Conservation (phyloP, 2,113 vertebrate genomes). For the Paramisgurnus dabryanus region DNA sequence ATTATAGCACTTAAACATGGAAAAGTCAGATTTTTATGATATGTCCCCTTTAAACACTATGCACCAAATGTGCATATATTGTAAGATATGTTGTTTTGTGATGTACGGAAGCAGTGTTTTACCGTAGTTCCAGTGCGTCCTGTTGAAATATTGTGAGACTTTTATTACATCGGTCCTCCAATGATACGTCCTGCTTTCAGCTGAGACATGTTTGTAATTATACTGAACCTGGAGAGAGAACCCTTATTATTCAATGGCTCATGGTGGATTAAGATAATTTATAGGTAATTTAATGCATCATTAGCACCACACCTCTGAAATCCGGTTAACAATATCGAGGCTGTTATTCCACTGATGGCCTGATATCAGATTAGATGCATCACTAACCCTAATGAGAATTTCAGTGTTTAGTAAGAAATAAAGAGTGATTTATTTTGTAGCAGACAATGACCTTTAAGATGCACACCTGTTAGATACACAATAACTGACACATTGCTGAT, state of each 20-base stretch:
- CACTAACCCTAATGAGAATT: conserved; percentile 18
- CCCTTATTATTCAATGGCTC: not conserved
- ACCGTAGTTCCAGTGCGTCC: conserved; percentile 37
- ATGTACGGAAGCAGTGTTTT: not conserved
- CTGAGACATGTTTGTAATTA: not conserved
- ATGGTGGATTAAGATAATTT: not conserved
- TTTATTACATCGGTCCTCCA: conserved; percentile 10
- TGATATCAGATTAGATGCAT: not conserved
- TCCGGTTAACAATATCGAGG: not conserved
- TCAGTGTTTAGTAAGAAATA: not conserved
- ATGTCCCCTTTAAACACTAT: too few relatives aligned
- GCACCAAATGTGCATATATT: not conserved
- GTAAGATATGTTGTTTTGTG: too few relatives aligned
- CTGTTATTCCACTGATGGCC: conserved; percentile 9
- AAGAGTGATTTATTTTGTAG: not conserved
- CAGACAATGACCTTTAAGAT: not conserved
- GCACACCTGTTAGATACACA: conserved; percentile 28
- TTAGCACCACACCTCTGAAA: conserved; percentile 31
- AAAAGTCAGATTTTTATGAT: too few relatives aligned
- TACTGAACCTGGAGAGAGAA: not conserved
- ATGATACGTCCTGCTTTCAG: conserved; percentile 8
- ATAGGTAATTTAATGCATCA: not conserved
- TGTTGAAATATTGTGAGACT: conserved; percentile 9
- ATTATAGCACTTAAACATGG: too few relatives aligned
- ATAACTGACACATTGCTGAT: conserved; percentile 16